Percentiles rank a stretch among this genome's conserved stretches.
These are phyloP conservation scores for Cataglyphis livida DNA, from an alignment of 2,888 invertebrate species.

Conservation along the genomic window DNA sequence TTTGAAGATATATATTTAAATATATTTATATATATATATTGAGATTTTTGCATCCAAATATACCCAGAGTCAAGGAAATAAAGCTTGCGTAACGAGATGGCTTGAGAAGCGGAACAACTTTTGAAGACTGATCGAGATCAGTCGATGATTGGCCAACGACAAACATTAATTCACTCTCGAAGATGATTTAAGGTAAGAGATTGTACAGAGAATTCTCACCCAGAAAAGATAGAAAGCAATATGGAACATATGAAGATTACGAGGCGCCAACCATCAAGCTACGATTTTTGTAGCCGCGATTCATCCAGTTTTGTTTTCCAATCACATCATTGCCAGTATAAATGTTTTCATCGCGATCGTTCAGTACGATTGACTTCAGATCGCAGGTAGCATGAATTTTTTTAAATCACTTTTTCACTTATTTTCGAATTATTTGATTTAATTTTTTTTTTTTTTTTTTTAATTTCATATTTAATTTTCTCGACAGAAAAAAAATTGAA, in stretches of 20 bases:
- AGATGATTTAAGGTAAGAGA: background rate
- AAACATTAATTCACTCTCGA: conserved; percentile 30
- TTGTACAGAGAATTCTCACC: conserved; percentile 50
- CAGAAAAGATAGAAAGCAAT: conserved; percentile 60
- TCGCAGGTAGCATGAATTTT: conserved; percentile 32
- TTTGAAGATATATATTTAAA: background rate
- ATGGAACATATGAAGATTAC: conserved; percentile 58
- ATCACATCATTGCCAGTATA: background rate
- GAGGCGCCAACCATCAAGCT: background rate
- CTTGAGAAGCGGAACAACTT: conserved; percentile 5
- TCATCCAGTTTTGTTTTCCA: conserved; percentile 41
- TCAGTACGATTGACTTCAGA: background rate
- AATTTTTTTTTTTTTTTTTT: background rate
- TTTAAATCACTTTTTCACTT: background rate
- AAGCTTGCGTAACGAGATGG: conserved; percentile 8
- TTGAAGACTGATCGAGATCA: background rate
- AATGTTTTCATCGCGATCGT: conserved; percentile 10
- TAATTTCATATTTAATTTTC: background rate
- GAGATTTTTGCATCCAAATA: background rate
- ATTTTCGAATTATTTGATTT: background rate
- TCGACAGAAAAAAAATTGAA: background rate
- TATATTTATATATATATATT: background rate
- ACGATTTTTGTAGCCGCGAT: conserved; percentile 35
- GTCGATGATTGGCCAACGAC: background rate
- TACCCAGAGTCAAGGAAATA: background rate